A percentile compares a stretch with the other conserved stretches of the same genome.
Evolutionary conservation across 2,888 invertebrate genomes (phyloP).

Genomic region (Digitonthophagus gazella): DNA sequence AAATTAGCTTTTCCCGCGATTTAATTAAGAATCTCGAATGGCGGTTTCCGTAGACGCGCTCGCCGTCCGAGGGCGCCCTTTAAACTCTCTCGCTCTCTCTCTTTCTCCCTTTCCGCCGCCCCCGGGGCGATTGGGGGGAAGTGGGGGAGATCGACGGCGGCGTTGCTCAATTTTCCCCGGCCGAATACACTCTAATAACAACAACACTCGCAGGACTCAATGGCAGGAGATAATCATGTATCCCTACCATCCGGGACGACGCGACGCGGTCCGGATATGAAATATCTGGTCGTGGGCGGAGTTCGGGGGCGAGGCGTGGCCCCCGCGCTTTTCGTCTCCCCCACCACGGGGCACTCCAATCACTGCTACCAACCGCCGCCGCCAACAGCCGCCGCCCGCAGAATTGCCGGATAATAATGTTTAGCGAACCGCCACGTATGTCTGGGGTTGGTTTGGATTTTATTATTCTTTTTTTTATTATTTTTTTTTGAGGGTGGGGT

Average conservation of each 20-base stretch:
- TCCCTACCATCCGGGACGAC: constrained; percentile 29
- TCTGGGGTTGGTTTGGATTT: constrained; percentile 20
- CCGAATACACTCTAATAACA: constrained; percentile 32
- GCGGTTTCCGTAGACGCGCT: constrained; percentile 17
- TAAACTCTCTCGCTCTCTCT: background rate
- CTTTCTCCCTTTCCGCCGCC: background rate
- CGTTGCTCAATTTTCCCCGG: constrained; percentile 22
- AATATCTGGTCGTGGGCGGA: constrained; percentile 39
- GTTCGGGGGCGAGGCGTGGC: constrained; percentile 33
- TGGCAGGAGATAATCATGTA: background rate
- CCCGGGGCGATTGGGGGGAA: background rate
- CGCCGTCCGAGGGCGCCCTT: too few relatives aligned
- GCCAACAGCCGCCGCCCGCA: constrained; percentile 43
- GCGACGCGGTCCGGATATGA: constrained; percentile 38
- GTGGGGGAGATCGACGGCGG: background rate
- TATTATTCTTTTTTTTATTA: constrained; percentile 19
- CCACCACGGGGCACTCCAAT: constrained; percentile 42
- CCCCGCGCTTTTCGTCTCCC: constrained; percentile 36
- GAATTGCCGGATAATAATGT: constrained; percentile 44
- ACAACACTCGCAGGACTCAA: constrained; percentile 24
- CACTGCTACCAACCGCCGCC: constrained; percentile 41
- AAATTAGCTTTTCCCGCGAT: constrained; percentile 21
- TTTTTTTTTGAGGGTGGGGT: constrained; percentile 2
- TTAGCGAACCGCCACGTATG: constrained; percentile 36
- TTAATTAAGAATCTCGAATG: constrained; percentile 26